Percentiles rank a stretch among this genome's conserved stretches.
These are phyloP conservation scores for Coenonympha glycerion DNA, from an alignment of 2,888 invertebrate genomes.

Conservation along the genomic window DNA sequence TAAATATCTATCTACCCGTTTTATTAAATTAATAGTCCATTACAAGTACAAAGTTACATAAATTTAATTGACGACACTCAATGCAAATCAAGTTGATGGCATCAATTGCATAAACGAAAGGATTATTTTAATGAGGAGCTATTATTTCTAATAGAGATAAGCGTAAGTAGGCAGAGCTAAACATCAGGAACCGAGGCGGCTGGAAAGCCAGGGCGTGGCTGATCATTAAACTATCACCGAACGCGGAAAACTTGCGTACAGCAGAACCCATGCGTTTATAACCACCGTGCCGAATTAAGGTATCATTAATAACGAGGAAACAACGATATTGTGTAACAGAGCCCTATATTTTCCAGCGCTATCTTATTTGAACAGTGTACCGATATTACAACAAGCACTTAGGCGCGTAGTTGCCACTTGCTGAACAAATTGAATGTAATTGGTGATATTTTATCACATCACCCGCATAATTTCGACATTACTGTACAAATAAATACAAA, in stretches of 20 bases:
- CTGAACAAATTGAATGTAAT: conserved; percentile 42
- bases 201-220: conserved; percentile 31
- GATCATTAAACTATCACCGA: conserved; percentile 34
- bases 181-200: conserved; percentile 28
- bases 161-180: conserved; percentile 19
- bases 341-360: conserved; percentile 46
- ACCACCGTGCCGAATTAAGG: conserved; percentile 35
- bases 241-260: conserved; percentile 34
- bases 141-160: conserved; percentile 20
- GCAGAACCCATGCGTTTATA: conserved; percentile 31
- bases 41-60: conserved; percentile 3
- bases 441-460: conserved; percentile 38
- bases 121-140: conserved; percentile 11
- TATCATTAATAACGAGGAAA: conserved; percentile 41
- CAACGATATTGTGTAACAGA: conserved; percentile 37
- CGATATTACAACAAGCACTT: conserved; percentile 25
- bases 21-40: neutral
- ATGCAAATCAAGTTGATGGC: conserved; percentile 11
- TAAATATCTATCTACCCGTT: neutral
- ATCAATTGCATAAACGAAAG: conserved; percentile 13
- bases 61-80: conserved; percentile 6
- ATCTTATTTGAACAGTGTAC: conserved; percentile 35
- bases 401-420: conserved; percentile 32
- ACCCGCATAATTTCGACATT: conserved; percentile 23
- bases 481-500: too few relatives aligned